Percentiles rank a stretch among this genome's conserved stretches.
phyloP scores from a whole-genome alignment of 2,888 invertebrate species.

The Gastracanthus pulcherrimus region DNA sequence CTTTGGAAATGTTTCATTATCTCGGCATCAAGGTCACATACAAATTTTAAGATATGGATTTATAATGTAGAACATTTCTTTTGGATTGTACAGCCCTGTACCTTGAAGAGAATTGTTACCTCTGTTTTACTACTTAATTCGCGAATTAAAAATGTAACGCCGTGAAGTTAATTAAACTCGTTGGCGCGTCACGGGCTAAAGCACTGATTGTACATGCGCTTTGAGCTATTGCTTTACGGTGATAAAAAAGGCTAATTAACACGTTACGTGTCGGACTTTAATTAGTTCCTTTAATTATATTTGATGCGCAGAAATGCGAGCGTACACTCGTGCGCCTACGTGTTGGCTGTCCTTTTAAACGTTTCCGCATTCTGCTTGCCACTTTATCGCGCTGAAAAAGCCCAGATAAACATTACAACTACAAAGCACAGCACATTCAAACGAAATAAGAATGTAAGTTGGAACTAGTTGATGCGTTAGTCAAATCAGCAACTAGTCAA shows the following conservation, averaged over 20 bases:
- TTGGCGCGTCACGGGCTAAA: neutral
- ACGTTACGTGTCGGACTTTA: constrained; percentile 40
- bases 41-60: too few relatives aligned
- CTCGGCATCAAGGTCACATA: too few relatives aligned
- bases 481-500: too few relatives aligned
- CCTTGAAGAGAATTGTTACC: too few relatives aligned
- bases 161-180: constrained; percentile 27
- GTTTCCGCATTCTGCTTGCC: neutral
- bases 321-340: too few relatives aligned
- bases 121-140: neutral
- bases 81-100: too few relatives aligned
- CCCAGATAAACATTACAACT: neutral
- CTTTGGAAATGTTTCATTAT: too few relatives aligned
- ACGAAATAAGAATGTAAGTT: too few relatives aligned
- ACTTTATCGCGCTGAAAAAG: neutral
- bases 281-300: constrained; percentile 29
- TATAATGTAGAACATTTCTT: too few relatives aligned
- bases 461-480: too few relatives aligned
- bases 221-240: constrained; percentile 8
- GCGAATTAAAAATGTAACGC: constrained; percentile 27
- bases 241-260: constrained; percentile 34
- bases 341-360: neutral
- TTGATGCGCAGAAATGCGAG: neutral
- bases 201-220: constrained; percentile 21
- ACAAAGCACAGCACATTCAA: too few relatives aligned